Base-by-base conservation (phyloP, 2,113 vertebrate genomes). In the Carassius gibelio region DNA sequence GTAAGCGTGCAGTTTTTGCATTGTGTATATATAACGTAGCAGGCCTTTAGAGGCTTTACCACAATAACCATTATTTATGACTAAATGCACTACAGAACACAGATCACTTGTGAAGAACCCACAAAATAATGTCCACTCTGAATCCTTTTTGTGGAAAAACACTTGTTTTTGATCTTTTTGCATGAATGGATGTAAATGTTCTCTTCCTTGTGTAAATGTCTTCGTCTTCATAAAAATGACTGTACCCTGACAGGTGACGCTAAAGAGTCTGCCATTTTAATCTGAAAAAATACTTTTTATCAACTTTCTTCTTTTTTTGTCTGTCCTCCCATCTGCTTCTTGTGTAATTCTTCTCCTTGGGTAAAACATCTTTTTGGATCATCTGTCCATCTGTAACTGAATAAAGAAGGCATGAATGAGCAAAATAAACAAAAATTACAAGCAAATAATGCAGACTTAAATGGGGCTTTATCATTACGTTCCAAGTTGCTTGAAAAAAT, bases 21-120 rank as follows among this genome's bases (percentile, higher is more conserved):
- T 87, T 87, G 85, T 89, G 50, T 52, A 52, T 52, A 55, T 55
- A 55, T 19, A 87, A 75, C 78, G 83, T 87, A 85, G 88, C 83
- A 75, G 79, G 64, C 86, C 79, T 82, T 84, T 85, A 89, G 85
- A 85, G 85, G 79, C 81, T 75, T 62, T 55, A 23, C 69, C 77
- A 86, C 83, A 82, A 13, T 79, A 82, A 75, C 83, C 66, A 79
- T 87, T 85, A 89, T 89, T 89, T 89, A 88, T 88, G 75, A 89
- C 45, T 55, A 57, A 75, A 75, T 87, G 85, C 82, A 85, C 85
- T 88, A 87, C 86, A 59, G 48, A 50, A 30, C 9, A n/a, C 83
- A 61, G 9, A 64, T 36, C 42, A 52, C n/a, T 30, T 21, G 66
- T 86, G 74, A 84, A 76, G 21, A 59, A 55, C 77, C 82, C 76